These are phyloP conservation scores for Leptocoma aspasia DNA, from an alignment of 2,113 vertebrate genomes.

Conservation along the genomic window DNA sequence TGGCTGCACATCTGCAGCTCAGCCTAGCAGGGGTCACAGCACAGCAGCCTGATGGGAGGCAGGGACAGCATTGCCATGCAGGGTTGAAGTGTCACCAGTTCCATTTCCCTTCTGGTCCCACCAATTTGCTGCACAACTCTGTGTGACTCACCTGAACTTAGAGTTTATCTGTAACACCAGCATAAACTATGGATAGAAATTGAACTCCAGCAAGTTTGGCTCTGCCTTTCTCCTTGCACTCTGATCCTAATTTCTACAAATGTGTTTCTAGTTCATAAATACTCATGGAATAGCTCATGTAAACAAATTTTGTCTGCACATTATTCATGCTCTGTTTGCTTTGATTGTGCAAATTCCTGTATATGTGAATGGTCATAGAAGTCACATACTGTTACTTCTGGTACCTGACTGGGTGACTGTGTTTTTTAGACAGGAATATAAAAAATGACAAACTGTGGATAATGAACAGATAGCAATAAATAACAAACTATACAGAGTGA, in stretches of 20 bases:
- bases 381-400: slow-evolving; percentile 12
- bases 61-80: not conserved
- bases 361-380: slow-evolving; percentile 4
- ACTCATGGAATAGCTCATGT: slow-evolving; percentile 1
- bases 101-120: not conserved
- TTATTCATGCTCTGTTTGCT: slow-evolving; percentile 40
- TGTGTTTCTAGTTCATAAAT: slow-evolving; percentile 14
- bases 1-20: not conserved
- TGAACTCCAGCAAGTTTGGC: not conserved
- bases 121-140: not conserved
- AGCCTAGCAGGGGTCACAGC: not conserved
- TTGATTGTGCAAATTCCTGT: slow-evolving; percentile 9
- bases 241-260: slow-evolving; percentile 34
- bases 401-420: not conserved
- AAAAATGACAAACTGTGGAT: not conserved
- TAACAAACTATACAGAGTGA: not conserved
- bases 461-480: not conserved
- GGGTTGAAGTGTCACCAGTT: rapidly evolving
- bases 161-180: not conserved
- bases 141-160: not conserved
- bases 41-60: not conserved
- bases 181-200: not conserved
- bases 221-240: not conserved
- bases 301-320: slow-evolving; percentile 5
- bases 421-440: not conserved